Evolutionary conservation across 2,888 invertebrate genomes (phyloP).

Genomic region (Melipona bicolor): DNA sequence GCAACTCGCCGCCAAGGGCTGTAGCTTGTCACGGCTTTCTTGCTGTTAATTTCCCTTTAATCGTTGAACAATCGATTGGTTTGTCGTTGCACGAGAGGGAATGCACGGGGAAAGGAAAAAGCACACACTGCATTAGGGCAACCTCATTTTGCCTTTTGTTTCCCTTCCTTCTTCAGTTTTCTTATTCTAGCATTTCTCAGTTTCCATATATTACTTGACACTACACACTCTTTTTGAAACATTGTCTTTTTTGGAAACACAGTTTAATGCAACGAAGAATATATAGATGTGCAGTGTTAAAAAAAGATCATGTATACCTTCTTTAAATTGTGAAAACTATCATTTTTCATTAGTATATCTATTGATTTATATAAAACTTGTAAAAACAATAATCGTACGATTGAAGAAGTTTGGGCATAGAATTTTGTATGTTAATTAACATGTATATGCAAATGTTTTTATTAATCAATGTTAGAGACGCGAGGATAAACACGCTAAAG

Average conservation of each 20-base stretch:
- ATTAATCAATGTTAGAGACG: constrained; percentile 56
- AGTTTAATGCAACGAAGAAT: not conserved
- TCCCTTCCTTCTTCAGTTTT: constrained; percentile 65
- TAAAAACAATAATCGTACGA: constrained; percentile 40
- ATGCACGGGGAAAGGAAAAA: constrained; percentile 83
- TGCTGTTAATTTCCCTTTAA: constrained; percentile 87
- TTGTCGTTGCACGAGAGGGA: constrained; percentile 82
- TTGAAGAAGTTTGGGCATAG: constrained; percentile 57
- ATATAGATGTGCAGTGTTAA: not conserved
- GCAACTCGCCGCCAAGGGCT: constrained; percentile 97
- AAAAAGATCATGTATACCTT: not conserved
- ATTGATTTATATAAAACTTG: constrained; percentile 9
- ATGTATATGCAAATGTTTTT: constrained; percentile 59
- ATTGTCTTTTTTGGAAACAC: constrained; percentile 6
- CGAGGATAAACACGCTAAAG: constrained; percentile 71
- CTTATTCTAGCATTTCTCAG: constrained; percentile 47
- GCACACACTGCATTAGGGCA: constrained; percentile 84
- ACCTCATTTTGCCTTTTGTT: constrained; percentile 65
- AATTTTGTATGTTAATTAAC: constrained; percentile 54
- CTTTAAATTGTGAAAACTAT: not conserved
- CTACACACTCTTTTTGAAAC: constrained; percentile 12
- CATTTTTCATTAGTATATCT: constrained; percentile 5
- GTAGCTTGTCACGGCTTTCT: constrained; percentile 90
- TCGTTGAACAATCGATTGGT: constrained; percentile 79
- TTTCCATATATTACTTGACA: constrained; percentile 22